Evolutionary conservation across 2,888 invertebrate species (phyloP).

Genomic region (Apomyelois bistriatella): DNA sequence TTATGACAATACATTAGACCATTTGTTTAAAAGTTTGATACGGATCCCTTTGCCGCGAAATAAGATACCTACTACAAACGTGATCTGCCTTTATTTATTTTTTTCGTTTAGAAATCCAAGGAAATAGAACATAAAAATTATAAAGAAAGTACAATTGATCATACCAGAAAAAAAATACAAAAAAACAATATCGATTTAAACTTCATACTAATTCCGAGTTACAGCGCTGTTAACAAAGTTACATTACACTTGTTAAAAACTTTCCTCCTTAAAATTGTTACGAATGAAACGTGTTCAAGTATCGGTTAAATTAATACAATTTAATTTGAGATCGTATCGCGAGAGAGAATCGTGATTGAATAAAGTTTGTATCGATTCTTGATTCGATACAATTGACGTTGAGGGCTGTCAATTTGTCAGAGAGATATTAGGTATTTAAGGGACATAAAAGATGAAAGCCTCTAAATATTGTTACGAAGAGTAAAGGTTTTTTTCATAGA

Average conservation of each 20-base stretch:
- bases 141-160: not conserved
- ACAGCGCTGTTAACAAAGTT: constrained; percentile 4
- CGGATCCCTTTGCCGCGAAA: too few species aligned
- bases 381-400: constrained; percentile 4
- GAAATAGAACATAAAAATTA: not conserved
- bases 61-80: too few species aligned
- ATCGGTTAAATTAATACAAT: constrained; percentile 11
- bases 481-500: not conserved
- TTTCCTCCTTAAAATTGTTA: constrained; percentile 11
- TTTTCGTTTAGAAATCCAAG: too few species aligned
- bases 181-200: constrained; percentile 4
- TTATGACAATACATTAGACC: too few species aligned
- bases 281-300: constrained; percentile 4
- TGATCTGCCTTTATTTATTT: too few species aligned
- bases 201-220: constrained; percentile 1
- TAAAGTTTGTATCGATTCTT: constrained; percentile 10
- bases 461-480: not conserved
- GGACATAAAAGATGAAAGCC: constrained; percentile 5
- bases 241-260: constrained; percentile 9
- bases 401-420: constrained; percentile 4
- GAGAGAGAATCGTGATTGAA: constrained; percentile 7
- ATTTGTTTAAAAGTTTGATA: too few species aligned
- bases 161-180: not conserved
- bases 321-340: constrained; percentile 2
- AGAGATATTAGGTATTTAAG: not conserved